phyloP scores from a whole-genome alignment of 2,113 vertebrate genomes.

The Aspidoscelis tigris region DNA sequence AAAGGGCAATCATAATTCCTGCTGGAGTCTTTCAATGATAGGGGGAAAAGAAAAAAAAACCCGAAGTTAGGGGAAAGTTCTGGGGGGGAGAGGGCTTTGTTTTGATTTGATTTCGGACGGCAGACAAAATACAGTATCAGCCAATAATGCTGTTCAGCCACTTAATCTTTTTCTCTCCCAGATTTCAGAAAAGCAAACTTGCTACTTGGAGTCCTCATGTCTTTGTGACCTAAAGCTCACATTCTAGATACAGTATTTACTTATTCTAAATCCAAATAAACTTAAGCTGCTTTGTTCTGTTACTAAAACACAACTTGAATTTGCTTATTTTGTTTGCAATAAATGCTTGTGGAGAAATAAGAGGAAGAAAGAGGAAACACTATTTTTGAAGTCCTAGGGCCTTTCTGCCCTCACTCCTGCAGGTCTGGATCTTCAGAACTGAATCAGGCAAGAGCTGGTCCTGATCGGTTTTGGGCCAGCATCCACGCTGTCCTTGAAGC shows the following conservation, averaged over 20 bases:
- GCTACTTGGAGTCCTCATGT: not conserved
- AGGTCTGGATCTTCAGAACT: too few species aligned
- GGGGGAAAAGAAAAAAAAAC: constrained; percentile 8
- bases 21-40: constrained; percentile 12
- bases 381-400: not conserved
- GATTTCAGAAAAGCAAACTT: not conserved
- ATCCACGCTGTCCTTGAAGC: too few species aligned
- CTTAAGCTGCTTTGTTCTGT: not conserved
- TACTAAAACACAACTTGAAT: not conserved
- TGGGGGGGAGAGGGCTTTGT: not conserved
- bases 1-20: not conserved
- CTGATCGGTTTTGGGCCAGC: too few species aligned
- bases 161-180: not conserved
- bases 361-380: not conserved
- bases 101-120: constrained; percentile 1
- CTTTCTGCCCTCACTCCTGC: too few species aligned
- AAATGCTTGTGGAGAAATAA: not conserved
- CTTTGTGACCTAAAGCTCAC: constrained; percentile 2
- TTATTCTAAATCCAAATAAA: constrained; percentile 6
- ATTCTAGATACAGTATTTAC: not conserved
- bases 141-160: not conserved
- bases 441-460: too few species aligned
- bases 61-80: too few species aligned
- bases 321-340: not conserved
- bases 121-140: not conserved